Evolutionary conservation across 2,113 vertebrate species (phyloP), one percentile per base, ranked within the genome.

Genomic region (Neomonachus schauinslandi): DNA sequence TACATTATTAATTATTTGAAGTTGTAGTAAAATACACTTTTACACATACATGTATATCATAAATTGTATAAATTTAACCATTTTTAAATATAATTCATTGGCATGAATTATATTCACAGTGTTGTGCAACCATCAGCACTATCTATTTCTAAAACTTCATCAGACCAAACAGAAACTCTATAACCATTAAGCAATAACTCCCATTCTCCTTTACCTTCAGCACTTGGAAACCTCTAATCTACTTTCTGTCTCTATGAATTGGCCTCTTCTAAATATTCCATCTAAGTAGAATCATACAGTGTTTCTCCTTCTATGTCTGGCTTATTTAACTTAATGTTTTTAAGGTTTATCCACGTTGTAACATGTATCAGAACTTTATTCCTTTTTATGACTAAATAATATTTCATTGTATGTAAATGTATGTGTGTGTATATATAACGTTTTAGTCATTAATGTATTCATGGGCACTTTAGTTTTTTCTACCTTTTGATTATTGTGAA

Each of bases 251-350:
- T 85, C 22, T 83, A 12, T 46, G 10, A 67, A 81, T 46, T 89
- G 82, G 24, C 36, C 18, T 84, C 53, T 61, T 94, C 22, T 92
- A 94, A 36, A 79, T 92, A 72, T 33, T 91, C 87, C 67, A 80
- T 55, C 9, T 85, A 93, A 57, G 24, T 53, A 59, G 39, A 65
- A 61, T 91, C 76, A 55, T 87, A 42, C 9, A 59, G 2, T 89
- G 1, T 31, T 84, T 85, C 3, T 91, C 53, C 19, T 88, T 69
- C 61, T 36, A 51, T 77, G n/a, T 83, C 28, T 91, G 65, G 9
- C 10, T 89, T 95, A 80, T 46, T 95, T 89, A 26, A 77, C 28
- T 81, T 88, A 89, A 31, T 76, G 10, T 72, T 96, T 92, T 96
- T 42, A 88, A 88, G 39, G 11, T 53, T 86, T 86, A 26, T 61